These are phyloP conservation scores for Ispidina lecontei DNA, from an alignment of 2,797 vertebrate species.

Conservation along the genomic window DNA sequence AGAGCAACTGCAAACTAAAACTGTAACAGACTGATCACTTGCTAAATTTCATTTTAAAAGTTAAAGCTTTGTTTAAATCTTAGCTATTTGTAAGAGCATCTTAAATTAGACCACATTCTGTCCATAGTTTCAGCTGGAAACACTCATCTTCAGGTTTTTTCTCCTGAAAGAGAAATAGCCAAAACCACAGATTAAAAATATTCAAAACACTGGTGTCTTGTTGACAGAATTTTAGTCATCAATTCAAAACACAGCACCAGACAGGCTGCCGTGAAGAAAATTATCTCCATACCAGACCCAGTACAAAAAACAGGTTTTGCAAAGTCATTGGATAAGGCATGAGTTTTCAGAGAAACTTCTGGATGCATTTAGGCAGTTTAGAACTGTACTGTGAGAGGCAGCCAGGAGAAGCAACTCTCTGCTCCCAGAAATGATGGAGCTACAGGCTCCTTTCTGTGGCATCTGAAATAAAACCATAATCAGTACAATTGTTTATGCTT, in stretches of 20 bases:
- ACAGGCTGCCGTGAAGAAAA: neutral
- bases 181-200: neutral
- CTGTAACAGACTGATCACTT: neutral
- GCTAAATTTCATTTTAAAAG: slow-evolving; percentile 14
- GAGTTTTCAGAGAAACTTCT: neutral
- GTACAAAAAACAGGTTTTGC: neutral
- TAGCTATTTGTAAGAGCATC: neutral
- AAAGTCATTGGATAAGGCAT: neutral
- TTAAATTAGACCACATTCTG: slow-evolving; percentile 1
- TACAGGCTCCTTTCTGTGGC: neutral
- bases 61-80: slow-evolving; percentile 13
- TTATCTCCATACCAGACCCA: neutral
- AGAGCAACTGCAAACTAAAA: slow-evolving; percentile 23
- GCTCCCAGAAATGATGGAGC: neutral
- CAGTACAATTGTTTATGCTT: neutral
- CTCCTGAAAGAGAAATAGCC: neutral
- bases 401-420: neutral
- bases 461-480: neutral
- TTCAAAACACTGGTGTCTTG: neutral
- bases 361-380: neutral
- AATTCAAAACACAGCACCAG: neutral
- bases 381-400: neutral
- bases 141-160: neutral
- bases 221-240: neutral
- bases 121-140: slow-evolving; percentile 12